Percentiles rank a stretch among this genome's conserved stretches.
Evolutionary conservation across 1,140 invertebrate genomes (phyloP).

Genomic region (Ips nitidus): DNA sequence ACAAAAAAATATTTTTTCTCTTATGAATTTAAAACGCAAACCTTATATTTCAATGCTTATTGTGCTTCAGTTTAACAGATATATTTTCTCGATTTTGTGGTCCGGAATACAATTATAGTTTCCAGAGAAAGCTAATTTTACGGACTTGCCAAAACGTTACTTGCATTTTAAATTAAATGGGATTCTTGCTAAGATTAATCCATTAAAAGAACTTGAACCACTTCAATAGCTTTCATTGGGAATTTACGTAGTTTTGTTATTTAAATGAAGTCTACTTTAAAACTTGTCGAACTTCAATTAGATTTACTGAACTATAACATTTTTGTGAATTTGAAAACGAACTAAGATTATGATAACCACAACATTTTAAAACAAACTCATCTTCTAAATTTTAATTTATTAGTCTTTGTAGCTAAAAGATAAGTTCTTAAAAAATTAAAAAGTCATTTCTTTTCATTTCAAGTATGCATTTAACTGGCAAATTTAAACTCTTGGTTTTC

Average conservation of each 20-base stretch:
- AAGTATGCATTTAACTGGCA: neutral
- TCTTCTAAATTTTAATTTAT: constrained; percentile 6
- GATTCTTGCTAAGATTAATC: constrained; percentile 14
- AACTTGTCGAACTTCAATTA: too few species aligned
- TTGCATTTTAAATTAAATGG: constrained; percentile 7
- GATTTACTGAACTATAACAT: too few species aligned
- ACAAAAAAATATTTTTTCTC: constrained; percentile 7
- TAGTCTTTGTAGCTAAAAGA: constrained; percentile 13
- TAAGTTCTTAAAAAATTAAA: constrained; percentile 18
- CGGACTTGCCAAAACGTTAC: constrained; percentile 7
- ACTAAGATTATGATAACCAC: neutral
- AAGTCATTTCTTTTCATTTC: constrained; percentile 17
- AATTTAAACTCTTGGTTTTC: constrained; percentile 17
- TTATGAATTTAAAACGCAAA: neutral
- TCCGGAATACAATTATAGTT: constrained; percentile 5
- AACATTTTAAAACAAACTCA: neutral
- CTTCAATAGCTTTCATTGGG: constrained; percentile 3
- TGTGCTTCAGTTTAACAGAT: constrained; percentile 1
- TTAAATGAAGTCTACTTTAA: neutral
- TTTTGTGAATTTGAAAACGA: neutral
- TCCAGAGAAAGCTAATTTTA: constrained; percentile 1
- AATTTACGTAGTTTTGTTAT: constrained; percentile 8
- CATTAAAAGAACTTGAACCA: constrained; percentile 13
- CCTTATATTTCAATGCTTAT: constrained; percentile 7
- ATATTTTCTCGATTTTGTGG: constrained; percentile 6